phyloP scores from a whole-genome alignment of 2,888 invertebrate genomes.

The Coenonympha arcania region DNA sequence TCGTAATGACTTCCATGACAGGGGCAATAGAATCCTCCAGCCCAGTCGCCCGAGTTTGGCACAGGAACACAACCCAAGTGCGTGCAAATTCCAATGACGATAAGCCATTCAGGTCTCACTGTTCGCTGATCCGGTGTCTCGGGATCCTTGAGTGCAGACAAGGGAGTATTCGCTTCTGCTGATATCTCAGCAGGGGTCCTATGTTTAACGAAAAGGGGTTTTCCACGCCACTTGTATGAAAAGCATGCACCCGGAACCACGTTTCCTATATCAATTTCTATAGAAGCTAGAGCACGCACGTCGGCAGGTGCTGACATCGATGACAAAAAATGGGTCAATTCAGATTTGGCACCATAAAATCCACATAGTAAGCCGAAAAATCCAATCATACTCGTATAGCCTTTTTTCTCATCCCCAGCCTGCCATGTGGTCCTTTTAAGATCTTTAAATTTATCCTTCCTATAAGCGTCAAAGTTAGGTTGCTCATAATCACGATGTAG shows the following conservation, averaged over 20 bases:
- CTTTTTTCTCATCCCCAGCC: slow-evolving; percentile 48
- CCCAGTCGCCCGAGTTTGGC: slow-evolving; percentile 77
- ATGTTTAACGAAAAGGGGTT: slow-evolving; percentile 85
- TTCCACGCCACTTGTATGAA: slow-evolving; percentile 86
- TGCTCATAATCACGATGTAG: slow-evolving; percentile 55
- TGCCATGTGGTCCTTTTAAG: slow-evolving; percentile 50
- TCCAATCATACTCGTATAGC: slow-evolving; percentile 67
- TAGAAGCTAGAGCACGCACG: slow-evolving; percentile 82
- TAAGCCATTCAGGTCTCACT: slow-evolving; percentile 81
- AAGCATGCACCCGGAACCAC: slow-evolving; percentile 78
- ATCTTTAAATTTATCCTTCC: slow-evolving; percentile 51
- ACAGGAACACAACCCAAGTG: slow-evolving; percentile 90
- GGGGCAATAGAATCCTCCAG: slow-evolving; percentile 85
- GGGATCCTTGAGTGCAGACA: slow-evolving; percentile 80
- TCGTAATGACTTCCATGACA: slow-evolving; percentile 90
- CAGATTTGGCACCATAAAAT: slow-evolving; percentile 77
- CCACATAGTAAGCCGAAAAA: slow-evolving; percentile 72
- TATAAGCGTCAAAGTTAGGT: slow-evolving; percentile 55
- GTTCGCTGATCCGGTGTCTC: slow-evolving; percentile 78
- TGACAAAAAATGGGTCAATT: slow-evolving; percentile 70
- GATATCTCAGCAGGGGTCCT: slow-evolving; percentile 79
- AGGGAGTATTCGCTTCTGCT: slow-evolving; percentile 73
- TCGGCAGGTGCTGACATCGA: slow-evolving; percentile 81
- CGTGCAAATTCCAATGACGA: slow-evolving; percentile 86
- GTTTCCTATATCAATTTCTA: slow-evolving; percentile 81